A percentile compares a stretch with the other conserved stretches of the same genome.
Evolutionary conservation across 2,797 vertebrate species (phyloP).

Genomic region (Anomalospiza imberbis): DNA sequence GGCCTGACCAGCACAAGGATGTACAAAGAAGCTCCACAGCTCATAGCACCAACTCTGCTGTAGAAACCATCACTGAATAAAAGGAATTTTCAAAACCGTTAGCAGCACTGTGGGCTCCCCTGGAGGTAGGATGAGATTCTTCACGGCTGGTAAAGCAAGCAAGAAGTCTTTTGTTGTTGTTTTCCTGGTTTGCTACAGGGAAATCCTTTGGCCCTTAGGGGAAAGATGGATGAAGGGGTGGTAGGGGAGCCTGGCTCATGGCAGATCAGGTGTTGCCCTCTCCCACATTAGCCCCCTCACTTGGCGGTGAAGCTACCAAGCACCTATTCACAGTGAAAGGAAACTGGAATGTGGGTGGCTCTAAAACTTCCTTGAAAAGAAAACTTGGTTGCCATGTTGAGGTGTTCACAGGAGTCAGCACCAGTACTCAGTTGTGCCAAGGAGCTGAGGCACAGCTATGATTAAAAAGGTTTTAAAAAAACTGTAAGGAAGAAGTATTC

Average conservation of each 20-base stretch:
- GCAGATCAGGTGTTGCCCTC: not conserved
- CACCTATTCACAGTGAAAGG: not conserved
- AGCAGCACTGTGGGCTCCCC: not conserved
- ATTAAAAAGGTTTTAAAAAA: not conserved
- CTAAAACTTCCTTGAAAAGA: not conserved
- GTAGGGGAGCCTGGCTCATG: not conserved
- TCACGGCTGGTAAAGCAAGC: not conserved
- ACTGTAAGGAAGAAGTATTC: not conserved
- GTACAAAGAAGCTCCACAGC: not conserved
- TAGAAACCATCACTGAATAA: not conserved
- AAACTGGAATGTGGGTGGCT: not conserved
- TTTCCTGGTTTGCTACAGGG: not conserved
- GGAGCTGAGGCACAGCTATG: not conserved
- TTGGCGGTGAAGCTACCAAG: not conserved
- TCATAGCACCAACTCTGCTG: not conserved
- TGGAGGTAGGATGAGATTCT: constrained; percentile 6
- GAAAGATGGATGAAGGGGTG: not conserved
- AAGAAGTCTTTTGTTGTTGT: not conserved
- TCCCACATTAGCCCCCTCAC: fast-evolving
- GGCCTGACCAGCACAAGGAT: not conserved
- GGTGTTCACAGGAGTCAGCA: not conserved
- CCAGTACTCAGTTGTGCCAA: not conserved
- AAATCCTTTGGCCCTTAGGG: not conserved
- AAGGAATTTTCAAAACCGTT: not conserved
- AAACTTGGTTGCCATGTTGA: not conserved